Evolutionary conservation across 2,888 invertebrate species (phyloP), one percentile per base, ranked within the genome.

Genomic region (Chymomyza caudatula): DNA sequence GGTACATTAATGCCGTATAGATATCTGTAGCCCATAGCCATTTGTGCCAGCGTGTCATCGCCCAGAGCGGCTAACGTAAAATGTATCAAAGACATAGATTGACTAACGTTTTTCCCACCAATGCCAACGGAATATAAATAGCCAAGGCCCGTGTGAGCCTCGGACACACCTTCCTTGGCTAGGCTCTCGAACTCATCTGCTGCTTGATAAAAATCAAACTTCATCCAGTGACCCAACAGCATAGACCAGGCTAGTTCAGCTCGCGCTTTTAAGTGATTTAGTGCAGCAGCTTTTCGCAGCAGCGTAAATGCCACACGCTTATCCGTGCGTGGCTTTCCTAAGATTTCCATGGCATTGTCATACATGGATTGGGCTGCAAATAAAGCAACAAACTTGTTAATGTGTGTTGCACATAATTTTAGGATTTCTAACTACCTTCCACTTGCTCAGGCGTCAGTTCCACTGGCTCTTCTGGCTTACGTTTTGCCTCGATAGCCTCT

Each of bases 11-110:
- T 94, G 0, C 98, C 99, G 20, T 96, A 94, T 94, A 96, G 97
- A 91, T 97, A 94, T 0, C 99, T 93, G 91, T 99, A 99, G 0
- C 97, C 99, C 64, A 99, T 91, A 19, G 97, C 96, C 98, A 99
- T 99, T 92, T 98, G 98, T 0, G 98, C 98, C 91, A 95, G 94
- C 19, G 96, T 94, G 87, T 97, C 96, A 63, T 97, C 98, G 0
- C 97, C 98, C 0, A 97, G 90, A 0, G 99, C 97, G 3, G 96
- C 96, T 86, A 98, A 93, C 0, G 96, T 96, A 89, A 98, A 97
- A 91, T 99, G 97, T 0, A 99, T 93, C 17, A 99, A 91, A 0
- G 98, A 96, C 85, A 94, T 93, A 0, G 96, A 94, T 88, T 97
- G 97, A 65, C 96, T 97, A 0, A 97, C 95, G 73, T 96, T 95